Conservation (phyloP, 2,888 invertebrate genomes). For the Noctuana brunneofusca region DNA sequence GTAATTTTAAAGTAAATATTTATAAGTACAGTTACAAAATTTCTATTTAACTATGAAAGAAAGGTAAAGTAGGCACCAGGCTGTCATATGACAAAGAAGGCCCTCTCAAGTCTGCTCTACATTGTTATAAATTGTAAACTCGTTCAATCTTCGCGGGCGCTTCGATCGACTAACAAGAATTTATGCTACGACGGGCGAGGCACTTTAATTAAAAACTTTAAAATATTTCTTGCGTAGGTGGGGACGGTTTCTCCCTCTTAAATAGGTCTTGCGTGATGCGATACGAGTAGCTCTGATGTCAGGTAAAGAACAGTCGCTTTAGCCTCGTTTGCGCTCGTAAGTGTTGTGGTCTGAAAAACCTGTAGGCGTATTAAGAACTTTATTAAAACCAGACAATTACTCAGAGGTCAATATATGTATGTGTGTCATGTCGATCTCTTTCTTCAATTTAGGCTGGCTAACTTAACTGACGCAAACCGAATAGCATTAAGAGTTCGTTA, state of each 20-base stretch:
- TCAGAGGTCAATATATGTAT: no score
- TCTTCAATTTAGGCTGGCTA: no score
- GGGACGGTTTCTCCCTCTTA: constrained; percentile 11
- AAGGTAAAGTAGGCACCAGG: no score
- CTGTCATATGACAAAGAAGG: background rate
- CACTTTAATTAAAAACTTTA: constrained; percentile 23
- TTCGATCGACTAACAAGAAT: constrained; percentile 7
- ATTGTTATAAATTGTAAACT: background rate
- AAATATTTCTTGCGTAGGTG: constrained; percentile 12
- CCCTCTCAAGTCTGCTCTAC: background rate
- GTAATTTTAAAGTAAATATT: no score
- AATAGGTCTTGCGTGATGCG: constrained; percentile 47
- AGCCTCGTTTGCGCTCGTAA: background rate
- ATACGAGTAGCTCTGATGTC: constrained; percentile 44
- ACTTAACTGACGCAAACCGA: no score
- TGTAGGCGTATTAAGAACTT: no score
- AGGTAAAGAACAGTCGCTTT: constrained; percentile 13
- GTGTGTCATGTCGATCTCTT: no score
- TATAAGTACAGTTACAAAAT: background rate
- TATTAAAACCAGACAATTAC: no score
- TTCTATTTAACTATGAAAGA: background rate
- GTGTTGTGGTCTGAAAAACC: background rate
- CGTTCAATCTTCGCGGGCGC: background rate
- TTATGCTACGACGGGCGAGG: background rate
- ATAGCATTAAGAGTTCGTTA: no score